A percentile compares a stretch with the other conserved stretches of the same genome.
Conservation (phyloP, 1,140 invertebrate species). For the Gyrodactylus salaris region DNA sequence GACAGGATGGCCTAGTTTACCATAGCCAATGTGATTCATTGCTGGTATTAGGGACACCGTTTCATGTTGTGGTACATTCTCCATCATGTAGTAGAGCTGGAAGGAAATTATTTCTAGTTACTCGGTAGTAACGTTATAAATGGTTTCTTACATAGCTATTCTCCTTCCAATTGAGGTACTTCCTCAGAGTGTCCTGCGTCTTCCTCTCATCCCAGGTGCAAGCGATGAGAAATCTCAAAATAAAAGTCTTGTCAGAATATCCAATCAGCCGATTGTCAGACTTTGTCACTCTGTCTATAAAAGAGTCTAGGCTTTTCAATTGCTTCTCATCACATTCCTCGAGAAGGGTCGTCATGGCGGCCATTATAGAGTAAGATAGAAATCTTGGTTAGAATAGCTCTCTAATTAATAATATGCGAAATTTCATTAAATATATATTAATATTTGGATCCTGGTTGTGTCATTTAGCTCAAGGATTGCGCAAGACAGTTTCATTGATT, state of each 20-base stretch:
- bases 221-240: not conserved
- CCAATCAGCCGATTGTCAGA: not conserved
- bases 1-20: not conserved
- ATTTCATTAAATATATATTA: no score
- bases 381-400: no score
- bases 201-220: not conserved
- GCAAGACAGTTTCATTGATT: no score
- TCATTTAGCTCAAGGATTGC: no score
- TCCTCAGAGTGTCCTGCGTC: not conserved
- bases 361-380: no score
- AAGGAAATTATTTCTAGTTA: not conserved
- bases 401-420: no score
- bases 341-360: not conserved
- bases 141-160: not conserved
- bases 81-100: not conserved
- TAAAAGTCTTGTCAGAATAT: no score
- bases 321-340: not conserved
- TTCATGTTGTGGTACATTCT: not conserved
- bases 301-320: not conserved
- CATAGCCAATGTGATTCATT: not conserved
- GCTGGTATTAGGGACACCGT: not conserved
- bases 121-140: not conserved
- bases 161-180: not conserved
- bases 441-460: no score
- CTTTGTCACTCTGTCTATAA: not conserved